Conservation (phyloP, 2,113 vertebrate genomes). For the Aleadryas rufinucha region DNA sequence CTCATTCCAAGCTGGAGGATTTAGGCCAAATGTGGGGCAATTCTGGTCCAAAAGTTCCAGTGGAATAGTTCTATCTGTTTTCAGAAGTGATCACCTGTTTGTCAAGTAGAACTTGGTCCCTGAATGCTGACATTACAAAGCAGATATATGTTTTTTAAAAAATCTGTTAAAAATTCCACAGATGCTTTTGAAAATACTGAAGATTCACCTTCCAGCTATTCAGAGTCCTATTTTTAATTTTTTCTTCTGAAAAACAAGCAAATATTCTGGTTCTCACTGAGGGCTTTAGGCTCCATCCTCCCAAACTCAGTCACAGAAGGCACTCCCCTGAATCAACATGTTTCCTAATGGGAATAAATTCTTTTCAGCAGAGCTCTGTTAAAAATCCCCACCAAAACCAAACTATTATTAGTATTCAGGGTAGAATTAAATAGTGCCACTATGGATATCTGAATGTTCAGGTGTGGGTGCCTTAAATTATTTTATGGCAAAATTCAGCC, state of each 20-base stretch:
- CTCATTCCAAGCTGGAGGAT: not conserved
- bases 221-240: not conserved
- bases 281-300: not conserved
- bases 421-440: not conserved
- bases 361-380: not conserved
- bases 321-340: not conserved
- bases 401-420: not conserved
- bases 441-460: not conserved
- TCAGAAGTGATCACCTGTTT: not conserved
- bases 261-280: not conserved
- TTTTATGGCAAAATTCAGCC: not conserved
- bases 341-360: not conserved
- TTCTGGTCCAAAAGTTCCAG: not conserved
- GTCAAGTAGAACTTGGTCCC: not conserved
- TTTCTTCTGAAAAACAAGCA: not conserved
- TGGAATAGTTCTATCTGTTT: not conserved
- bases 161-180: not conserved
- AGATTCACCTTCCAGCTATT: not conserved
- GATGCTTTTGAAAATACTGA: not conserved
- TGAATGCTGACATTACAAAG: not conserved
- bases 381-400: not conserved
- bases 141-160: no score
- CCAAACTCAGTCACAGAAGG: not conserved
- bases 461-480: not conserved
- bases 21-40: not conserved